phyloP scores from a whole-genome alignment of 2,888 invertebrate genomes.

The Trissolcus japonicus region DNA sequence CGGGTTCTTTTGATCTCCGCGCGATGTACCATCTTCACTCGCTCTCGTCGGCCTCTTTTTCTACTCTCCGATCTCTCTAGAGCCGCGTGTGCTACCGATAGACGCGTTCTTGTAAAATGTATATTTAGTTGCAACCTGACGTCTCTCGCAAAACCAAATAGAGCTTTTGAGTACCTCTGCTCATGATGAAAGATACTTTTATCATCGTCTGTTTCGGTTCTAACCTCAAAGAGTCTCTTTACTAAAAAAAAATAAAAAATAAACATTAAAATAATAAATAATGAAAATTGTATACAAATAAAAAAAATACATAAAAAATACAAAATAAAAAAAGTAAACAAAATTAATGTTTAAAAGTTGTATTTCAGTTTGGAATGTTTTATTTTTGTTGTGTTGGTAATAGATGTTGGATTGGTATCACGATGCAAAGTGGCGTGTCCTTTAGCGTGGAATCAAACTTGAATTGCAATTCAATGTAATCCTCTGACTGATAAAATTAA shows the following conservation, averaged over 20 bases:
- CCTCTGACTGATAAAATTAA: too few relatives aligned
- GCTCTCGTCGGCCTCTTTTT: slow-evolving; percentile 6
- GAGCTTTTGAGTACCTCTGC: slow-evolving; percentile 19
- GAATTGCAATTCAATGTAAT: too few relatives aligned
- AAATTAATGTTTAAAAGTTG: too few relatives aligned
- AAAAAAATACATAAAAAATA: too few relatives aligned
- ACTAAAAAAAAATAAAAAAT: slow-evolving; percentile 8
- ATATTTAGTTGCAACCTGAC: slow-evolving; percentile 42
- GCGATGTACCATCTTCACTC: slow-evolving; percentile 36
- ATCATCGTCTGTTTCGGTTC: slow-evolving; percentile 3
- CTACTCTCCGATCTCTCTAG: slow-evolving; percentile 5
- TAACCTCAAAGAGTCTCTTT: slow-evolving; percentile 8
- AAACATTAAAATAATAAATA: too few relatives aligned
- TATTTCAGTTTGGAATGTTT: neutral
- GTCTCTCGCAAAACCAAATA: slow-evolving; percentile 18
- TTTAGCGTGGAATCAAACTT: too few relatives aligned
- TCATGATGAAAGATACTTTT: slow-evolving; percentile 35
- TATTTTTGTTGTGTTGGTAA: too few relatives aligned
- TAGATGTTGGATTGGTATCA: too few relatives aligned
- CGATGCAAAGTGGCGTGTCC: too few relatives aligned
- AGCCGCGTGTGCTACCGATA: slow-evolving; percentile 33
- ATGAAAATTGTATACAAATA: too few relatives aligned
- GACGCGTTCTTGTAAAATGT: slow-evolving; percentile 41
- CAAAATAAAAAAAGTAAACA: too few relatives aligned
- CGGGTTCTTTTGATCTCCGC: slow-evolving; percentile 63